Evolutionary conservation across 2,888 invertebrate species (phyloP), one percentile per base, ranked within the genome.

Genomic region (Portevinia maculata): DNA sequence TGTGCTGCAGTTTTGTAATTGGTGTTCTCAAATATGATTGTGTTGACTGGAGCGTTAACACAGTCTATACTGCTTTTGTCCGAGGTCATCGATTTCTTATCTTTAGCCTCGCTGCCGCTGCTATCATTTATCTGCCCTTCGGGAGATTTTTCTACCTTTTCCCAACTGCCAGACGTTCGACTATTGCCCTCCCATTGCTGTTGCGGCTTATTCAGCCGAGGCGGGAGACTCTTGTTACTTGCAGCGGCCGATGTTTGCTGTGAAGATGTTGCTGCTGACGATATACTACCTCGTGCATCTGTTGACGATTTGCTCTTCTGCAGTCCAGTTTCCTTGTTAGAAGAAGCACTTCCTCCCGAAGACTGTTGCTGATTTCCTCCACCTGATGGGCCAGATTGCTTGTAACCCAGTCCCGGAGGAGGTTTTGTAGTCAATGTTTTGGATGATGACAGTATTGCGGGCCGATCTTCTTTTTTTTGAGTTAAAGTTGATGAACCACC

Each of bases 21-120:
- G 1, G 97, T 97, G 89, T 97, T 97, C 88, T 97, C 97, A 88
- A 97, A 97, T 85, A 97, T 97, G 62, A 97, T 95, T 0, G 97
- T 97, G 88, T 96, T 95, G 17, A 96, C 96, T 1, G 96, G 96
- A 0, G 96, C 94, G 4, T 95, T 95, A 3, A 94, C 92, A 24
- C 95, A 94, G 87, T 96, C 95, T 30, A 95, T 79, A 75, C 76
- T 85, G 13, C 84, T 84, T n/a, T 83, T 83, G 9, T 83, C 83
- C 13, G 70, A 19, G n/a, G 19, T 24, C 8, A 55, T 53, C 1
- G 53, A 21, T 53, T 84, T 79, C 11, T 84, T 84, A 21, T 79
- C 79, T 41, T 83, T 84, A 1, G 37, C 52, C 11, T 76, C 79
- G 21, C 41, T 50, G 30, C 74, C 73, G 3, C 46, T 55, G 11